These are phyloP conservation scores for Aethina tumida DNA, from an alignment of 1,140 invertebrate genomes.

Conservation along the genomic window DNA sequence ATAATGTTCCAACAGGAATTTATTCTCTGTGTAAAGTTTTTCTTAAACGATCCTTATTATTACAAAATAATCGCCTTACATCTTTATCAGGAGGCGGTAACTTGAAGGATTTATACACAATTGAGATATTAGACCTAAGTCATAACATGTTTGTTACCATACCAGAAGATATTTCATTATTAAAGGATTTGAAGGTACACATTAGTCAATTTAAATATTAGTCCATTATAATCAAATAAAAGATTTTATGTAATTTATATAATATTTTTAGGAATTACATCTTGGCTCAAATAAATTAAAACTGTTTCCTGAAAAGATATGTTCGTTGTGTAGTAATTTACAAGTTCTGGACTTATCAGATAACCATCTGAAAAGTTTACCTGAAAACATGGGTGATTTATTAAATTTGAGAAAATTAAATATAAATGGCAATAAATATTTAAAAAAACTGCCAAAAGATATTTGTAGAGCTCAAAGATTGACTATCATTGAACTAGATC, in stretches of 20 bases:
- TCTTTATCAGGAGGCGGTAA: conserved; percentile 59
- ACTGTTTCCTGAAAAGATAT: conserved; percentile 56
- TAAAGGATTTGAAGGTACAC: conserved; percentile 51
- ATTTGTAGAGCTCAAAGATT: conserved; percentile 49
- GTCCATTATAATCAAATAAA: conserved; percentile 3
- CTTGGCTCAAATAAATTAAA: conserved; percentile 53
- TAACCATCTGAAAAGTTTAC: conserved; percentile 58
- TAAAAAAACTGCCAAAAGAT: conserved; percentile 50
- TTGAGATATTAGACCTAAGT: conserved; percentile 62
- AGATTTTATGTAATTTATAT: conserved; percentile 2
- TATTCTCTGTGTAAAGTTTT: conserved; percentile 69
- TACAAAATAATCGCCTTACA: conserved; percentile 56
- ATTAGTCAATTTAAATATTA: conserved; percentile 2
- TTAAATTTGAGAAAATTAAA: conserved; percentile 45
- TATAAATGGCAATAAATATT: conserved; percentile 45
- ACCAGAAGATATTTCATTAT: conserved; percentile 48
- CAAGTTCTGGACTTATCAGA: conserved; percentile 57
- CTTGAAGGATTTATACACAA: conserved; percentile 53
- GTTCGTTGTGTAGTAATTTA: conserved; percentile 48
- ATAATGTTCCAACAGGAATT: conserved; percentile 58
- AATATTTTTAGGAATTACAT: conserved; percentile 48
- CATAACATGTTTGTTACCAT: conserved; percentile 55
- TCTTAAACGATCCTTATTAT: conserved; percentile 56
- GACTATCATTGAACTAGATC: conserved; percentile 47
- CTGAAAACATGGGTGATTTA: conserved; percentile 52